Percentiles rank a stretch among this genome's conserved stretches.
These are phyloP conservation scores for Drosophila nebulosa DNA, from an alignment of 1,140 invertebrate species.

Conservation along the genomic window DNA sequence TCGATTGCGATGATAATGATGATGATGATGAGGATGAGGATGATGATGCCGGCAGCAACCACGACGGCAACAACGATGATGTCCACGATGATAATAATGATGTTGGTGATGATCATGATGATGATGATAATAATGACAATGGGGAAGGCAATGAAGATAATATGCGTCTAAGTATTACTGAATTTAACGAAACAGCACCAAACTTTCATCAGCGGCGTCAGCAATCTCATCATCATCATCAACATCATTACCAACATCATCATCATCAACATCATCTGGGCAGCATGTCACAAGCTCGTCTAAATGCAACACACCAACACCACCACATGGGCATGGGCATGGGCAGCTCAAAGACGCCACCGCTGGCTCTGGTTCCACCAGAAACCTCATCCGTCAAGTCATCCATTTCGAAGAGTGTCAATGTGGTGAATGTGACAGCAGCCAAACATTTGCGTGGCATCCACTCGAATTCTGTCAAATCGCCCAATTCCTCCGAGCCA, in stretches of 20 bases:
- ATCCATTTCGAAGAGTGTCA: constrained; percentile 82
- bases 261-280: too few species aligned
- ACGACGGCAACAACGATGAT: too few species aligned
- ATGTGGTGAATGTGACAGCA: constrained; percentile 70
- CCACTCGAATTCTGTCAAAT: constrained; percentile 31
- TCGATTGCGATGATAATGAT: constrained; percentile 44
- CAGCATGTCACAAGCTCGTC: constrained; percentile 21
- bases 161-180: constrained; percentile 19
- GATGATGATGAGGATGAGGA: constrained; percentile 42
- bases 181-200: constrained; percentile 15
- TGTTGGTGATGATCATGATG: constrained; percentile 45
- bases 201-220: background rate
- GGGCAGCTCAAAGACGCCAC: constrained; percentile 61
- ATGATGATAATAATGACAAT: constrained; percentile 37
- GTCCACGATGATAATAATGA: constrained; percentile 45
- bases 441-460: constrained; percentile 62
- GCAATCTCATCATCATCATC: constrained; percentile 15
- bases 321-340: too few species aligned
- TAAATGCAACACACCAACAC: constrained; percentile 12
- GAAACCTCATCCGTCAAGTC: constrained; percentile 81
- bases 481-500: constrained; percentile 19
- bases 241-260: constrained; percentile 11
- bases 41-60: background rate
- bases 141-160: constrained; percentile 45
- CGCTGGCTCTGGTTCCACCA: constrained; percentile 82